A percentile compares a stretch with the other conserved stretches of the same genome.
Conservation (phyloP, 1,140 invertebrate species). For the Macrostomum lignano region DNA sequence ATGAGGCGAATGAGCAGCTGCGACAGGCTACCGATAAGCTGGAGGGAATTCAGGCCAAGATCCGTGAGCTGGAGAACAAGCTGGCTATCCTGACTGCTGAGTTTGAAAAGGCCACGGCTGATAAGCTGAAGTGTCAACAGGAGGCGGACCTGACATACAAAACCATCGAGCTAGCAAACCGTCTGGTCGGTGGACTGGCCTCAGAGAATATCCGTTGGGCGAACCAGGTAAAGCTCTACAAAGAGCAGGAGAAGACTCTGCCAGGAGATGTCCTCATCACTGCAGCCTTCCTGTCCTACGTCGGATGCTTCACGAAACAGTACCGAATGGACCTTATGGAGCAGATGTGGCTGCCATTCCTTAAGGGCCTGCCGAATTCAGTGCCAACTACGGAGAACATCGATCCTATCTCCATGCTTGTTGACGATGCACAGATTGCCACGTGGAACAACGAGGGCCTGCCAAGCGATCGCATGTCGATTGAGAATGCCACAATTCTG, state of each 20-base stretch:
- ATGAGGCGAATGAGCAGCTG: conserved; percentile 60
- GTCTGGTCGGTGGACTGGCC: conserved; percentile 64
- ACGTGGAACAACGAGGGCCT: conserved; percentile 80
- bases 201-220: conserved; percentile 85
- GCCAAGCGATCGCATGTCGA: conserved; percentile 75
- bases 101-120: conserved; percentile 58
- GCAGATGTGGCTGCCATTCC: conserved; percentile 41
- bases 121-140: conserved; percentile 49
- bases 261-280: conserved; percentile 68
- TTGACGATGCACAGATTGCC: conserved; percentile 69
- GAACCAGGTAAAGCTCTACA: conserved; percentile 60
- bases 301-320: conserved; percentile 73
- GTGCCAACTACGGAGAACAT: too few relatives aligned
- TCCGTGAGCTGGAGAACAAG: conserved; percentile 55
- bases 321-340: conserved; percentile 70
- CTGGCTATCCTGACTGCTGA: conserved; percentile 54
- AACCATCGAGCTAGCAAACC: conserved; percentile 65
- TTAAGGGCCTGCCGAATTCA: conserved; percentile 10
- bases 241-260: conserved; percentile 53
- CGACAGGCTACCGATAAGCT: conserved; percentile 60
- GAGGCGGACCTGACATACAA: conserved; percentile 7
- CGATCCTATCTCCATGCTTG: conserved; percentile 54
- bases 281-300: conserved; percentile 79
- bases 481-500: conserved; percentile 77
- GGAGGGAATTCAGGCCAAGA: conserved; percentile 54